Evolutionary conservation across 2,113 vertebrate genomes (phyloP).

Genomic region (Seriola aureovittata): DNA sequence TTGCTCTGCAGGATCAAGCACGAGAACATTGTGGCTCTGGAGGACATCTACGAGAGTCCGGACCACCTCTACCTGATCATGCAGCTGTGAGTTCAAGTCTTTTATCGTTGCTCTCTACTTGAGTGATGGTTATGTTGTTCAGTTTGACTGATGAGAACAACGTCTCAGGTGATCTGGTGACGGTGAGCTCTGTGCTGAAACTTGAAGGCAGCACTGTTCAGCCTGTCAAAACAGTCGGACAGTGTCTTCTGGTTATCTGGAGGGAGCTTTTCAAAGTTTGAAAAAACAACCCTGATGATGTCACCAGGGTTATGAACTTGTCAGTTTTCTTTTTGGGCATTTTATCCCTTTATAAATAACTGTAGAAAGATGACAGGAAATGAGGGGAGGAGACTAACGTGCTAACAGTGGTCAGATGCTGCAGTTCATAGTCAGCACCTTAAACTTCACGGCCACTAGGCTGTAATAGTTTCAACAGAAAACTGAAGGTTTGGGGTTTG

Average conservation of each 20-base stretch:
- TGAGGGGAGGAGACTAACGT: too few species aligned
- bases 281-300: too few species aligned
- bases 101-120: background rate
- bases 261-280: background rate
- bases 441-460: background rate
- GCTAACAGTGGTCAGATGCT: background rate
- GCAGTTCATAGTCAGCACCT: background rate
- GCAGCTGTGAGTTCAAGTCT: conserved; percentile 92
- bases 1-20: conserved; percentile 92
- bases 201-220: background rate
- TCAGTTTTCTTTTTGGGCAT: too few species aligned
- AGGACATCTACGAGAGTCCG: conserved; percentile 97
- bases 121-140: background rate
- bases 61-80: conserved; percentile 98
- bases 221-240: background rate
- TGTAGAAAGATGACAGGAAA: background rate
- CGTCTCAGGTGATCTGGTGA: background rate
- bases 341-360: too few species aligned
- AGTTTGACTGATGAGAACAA: background rate
- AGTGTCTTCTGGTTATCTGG: background rate
- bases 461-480: too few species aligned
- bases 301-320: too few species aligned
- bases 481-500: too few species aligned
- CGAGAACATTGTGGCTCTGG: conserved; percentile 98
- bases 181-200: background rate